Evolutionary conservation across 2,113 vertebrate genomes (phyloP).

Genomic region (Pseudolaguvia tuberculata): DNA sequence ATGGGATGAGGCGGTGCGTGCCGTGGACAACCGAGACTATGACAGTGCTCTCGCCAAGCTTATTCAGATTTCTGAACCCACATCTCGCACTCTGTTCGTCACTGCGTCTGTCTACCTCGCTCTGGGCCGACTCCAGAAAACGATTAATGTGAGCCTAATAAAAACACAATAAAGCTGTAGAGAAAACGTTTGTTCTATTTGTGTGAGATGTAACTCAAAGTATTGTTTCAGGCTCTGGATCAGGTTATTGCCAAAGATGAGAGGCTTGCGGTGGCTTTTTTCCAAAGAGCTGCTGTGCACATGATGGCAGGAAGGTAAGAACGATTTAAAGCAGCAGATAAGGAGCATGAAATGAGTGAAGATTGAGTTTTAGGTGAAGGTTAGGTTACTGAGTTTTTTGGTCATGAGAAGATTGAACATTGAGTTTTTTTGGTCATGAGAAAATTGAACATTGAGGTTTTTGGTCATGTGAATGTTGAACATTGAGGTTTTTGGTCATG

Average conservation of each 20-base stretch:
- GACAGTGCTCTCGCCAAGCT: slow-evolving; percentile 66
- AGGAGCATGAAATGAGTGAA: neutral
- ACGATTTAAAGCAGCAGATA: neutral
- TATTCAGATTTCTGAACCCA: slow-evolving; percentile 65
- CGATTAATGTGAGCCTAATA: slow-evolving; percentile 65
- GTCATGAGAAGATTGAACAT: neutral
- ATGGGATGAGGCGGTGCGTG: slow-evolving; percentile 75
- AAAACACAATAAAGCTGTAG: no score
- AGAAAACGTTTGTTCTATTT: neutral
- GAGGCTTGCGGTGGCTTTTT: slow-evolving; percentile 80
- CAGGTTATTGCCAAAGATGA: slow-evolving; percentile 72
- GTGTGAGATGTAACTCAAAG: neutral
- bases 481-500: slow-evolving; percentile 3
- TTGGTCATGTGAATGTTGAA: neutral
- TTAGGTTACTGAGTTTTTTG: no score
- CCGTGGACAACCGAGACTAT: slow-evolving; percentile 72
- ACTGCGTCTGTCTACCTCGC: slow-evolving; percentile 71
- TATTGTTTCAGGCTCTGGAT: slow-evolving; percentile 70
- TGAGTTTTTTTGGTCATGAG: slow-evolving; percentile 6
- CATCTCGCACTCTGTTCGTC: slow-evolving; percentile 75
- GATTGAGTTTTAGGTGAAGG: no score
- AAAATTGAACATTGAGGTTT: neutral
- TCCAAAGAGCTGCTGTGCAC: slow-evolving; percentile 77
- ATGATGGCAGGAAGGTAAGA: slow-evolving; percentile 73
- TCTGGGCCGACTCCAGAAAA: slow-evolving; percentile 67